phyloP scores from a whole-genome alignment of 2,888 invertebrate species.

The Furcula furcula region DNA sequence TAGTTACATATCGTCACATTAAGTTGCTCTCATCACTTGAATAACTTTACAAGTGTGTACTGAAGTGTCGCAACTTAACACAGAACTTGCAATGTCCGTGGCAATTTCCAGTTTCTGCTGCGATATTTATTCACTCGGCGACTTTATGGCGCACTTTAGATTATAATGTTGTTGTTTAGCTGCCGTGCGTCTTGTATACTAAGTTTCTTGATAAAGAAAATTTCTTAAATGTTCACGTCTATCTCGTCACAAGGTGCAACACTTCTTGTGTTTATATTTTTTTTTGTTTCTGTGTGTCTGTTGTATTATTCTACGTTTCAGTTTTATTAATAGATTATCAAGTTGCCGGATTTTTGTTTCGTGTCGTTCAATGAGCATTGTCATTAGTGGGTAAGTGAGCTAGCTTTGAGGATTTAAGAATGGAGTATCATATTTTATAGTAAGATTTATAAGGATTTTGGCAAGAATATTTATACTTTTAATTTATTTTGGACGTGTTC shows the following conservation, averaged over 20 bases:
- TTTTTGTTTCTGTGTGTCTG: neutral
- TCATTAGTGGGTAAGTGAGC: too few species aligned
- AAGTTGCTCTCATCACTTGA: slow-evolving; percentile 41
- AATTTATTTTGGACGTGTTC: too few species aligned
- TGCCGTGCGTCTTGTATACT: slow-evolving; percentile 21
- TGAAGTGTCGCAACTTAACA: slow-evolving; percentile 38
- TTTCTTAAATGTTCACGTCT: slow-evolving; percentile 23
- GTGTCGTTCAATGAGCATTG: too few species aligned
- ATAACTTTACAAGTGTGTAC: slow-evolving; percentile 37
- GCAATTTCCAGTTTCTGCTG: slow-evolving; percentile 39
- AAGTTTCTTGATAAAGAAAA: slow-evolving; percentile 25
- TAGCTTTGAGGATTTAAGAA: too few species aligned
- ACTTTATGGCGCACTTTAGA: slow-evolving; percentile 43
- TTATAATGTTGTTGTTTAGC: slow-evolving; percentile 41
- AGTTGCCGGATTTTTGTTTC: too few species aligned
- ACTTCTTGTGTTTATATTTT: slow-evolving; percentile 4
- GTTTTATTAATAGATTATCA: too few species aligned
- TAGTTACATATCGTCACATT: slow-evolving; percentile 50
- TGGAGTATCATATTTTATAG: too few species aligned
- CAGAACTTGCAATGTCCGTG: slow-evolving; percentile 58
- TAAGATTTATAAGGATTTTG: too few species aligned
- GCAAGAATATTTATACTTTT: too few species aligned
- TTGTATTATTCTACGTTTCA: too few species aligned
- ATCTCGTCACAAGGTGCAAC: slow-evolving; percentile 4
- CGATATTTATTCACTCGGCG: slow-evolving; percentile 44